phyloP scores from a whole-genome alignment of 2,113 vertebrate species.

The Cygnus atratus region DNA sequence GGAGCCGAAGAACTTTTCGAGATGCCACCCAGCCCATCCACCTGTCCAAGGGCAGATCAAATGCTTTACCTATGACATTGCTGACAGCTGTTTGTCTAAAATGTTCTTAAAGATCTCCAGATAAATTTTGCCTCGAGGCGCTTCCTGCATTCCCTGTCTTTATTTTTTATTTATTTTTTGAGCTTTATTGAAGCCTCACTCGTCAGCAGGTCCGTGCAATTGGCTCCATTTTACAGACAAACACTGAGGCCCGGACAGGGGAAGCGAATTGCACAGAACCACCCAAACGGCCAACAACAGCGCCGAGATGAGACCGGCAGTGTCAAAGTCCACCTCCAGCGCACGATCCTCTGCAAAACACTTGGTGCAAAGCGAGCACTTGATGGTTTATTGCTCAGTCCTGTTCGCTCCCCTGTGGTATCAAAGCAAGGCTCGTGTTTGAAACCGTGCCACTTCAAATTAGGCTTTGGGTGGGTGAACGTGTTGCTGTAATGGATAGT shows the following conservation, averaged over 20 bases:
- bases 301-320: fast-evolving
- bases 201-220: neutral
- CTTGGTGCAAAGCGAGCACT: neutral
- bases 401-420: neutral
- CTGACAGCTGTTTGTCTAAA: neutral
- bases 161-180: too few relatives aligned
- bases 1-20: neutral
- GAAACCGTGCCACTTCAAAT: neutral
- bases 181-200: neutral
- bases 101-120: neutral
- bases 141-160: fast-evolving
- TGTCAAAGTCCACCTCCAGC: neutral
- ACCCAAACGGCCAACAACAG: neutral
- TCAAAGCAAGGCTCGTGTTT: neutral
- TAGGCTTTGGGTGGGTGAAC: neutral
- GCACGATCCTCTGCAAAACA: fast-evolving
- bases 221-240: neutral
- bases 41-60: neutral
- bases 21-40: neutral
- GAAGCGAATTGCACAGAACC: neutral
- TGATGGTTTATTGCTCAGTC: fast-evolving
- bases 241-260: neutral
- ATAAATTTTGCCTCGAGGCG: neutral
- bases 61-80: neutral
- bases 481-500: fast-evolving